Base-by-base conservation (phyloP, 1,140 invertebrate genomes). In the Gryon sp. region DNA sequence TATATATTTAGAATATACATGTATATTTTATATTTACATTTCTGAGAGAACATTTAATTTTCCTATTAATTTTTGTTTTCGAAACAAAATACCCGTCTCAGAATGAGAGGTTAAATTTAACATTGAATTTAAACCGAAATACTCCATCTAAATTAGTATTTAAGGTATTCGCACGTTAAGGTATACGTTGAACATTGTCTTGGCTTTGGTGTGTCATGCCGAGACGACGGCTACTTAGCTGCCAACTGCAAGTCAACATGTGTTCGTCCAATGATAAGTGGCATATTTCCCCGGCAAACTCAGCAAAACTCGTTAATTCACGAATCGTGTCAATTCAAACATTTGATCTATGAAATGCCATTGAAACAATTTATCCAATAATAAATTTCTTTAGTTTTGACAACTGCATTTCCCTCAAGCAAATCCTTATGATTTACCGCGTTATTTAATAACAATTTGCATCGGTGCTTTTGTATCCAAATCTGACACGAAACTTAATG, bases 371-470 rank as follows among this genome's bases (percentile, higher is more conserved):
- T 60, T 36, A 26, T 46, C 9, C 41, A n/a, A n/a, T 34, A 60
- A 46, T 46, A 46, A 60, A 60, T 60, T 41, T 38, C 12, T 24
- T 46, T 46, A 46, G 30, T n/a, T 60, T 60, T 59, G 55, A 45
- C 55, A 19, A 12, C 28, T 59, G 24, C 55, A 59, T 59, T 59
- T 59, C n/a, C 55, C 55, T 59, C 26, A 12, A 11, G 26, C 53
- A 20, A 40, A 24, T 16, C 20, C 1, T 26, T 22, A 22, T 55
- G 26, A 40, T 55, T 55, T 28, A 46, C 26, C 3, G 43, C 43
- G 19, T 34, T 34, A n/a, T n/a, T n/a, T n/a, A n/a, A n/a, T n/a
- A n/a, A n/a, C n/a, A n/a, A n/a, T n/a, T n/a, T n/a, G n/a, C n/a
- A n/a, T n/a, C n/a, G n/a, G n/a, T n/a, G n/a, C n/a, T n/a, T n/a